Base-by-base conservation (phyloP, 2,797 vertebrate genomes). In the Chromobotia macracanthus region DNA sequence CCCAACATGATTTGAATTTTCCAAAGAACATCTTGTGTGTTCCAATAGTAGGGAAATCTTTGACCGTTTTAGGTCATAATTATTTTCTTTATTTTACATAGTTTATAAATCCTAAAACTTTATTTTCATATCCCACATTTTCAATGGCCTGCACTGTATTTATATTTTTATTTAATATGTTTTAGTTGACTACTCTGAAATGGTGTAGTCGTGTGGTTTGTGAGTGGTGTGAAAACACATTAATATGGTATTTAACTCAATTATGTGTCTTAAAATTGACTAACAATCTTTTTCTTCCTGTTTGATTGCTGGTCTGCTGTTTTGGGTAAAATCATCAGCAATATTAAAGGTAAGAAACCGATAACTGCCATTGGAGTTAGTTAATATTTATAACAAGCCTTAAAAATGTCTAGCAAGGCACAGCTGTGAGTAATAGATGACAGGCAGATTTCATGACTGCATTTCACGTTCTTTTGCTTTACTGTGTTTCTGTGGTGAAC, bases 301-400 rank as follows among this genome's bases (percentile, higher is more conserved):
- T 44, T 48, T 28, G 55, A 10, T 13, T 38, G 18, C 66, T 70
- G 15, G 11, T 53, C 48, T 53, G 61, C 46, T 41, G 6, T 51
- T 56, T n/a, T 51, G 44, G 56, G 2, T 66, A 21, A 70, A 51
- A 63, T 69, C n/a, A 63, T 61, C 75, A 78, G 75, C 56, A 38
- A 53, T 61, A 38, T 46, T 63, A 1, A 78, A 78, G 75, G 75
- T 78, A 78, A 70, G 66, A 38, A 51, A 31, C 67, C n/a, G 50
- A 38, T 48, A 28, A 28, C 28, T 28, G 28, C 28, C 28, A 28
- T 28, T 28, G 28, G 28, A 28, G 28, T 4, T 28, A 28, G 28
- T 71, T 56, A 16, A 41, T 41, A 15, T 61, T 61, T 11, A 41
- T 64, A 64, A 16, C 18, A 41, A 38, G 4, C 35, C 18, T 11